Base-by-base conservation (phyloP, 1,140 invertebrate genomes). In the Plodia interpunctella region DNA sequence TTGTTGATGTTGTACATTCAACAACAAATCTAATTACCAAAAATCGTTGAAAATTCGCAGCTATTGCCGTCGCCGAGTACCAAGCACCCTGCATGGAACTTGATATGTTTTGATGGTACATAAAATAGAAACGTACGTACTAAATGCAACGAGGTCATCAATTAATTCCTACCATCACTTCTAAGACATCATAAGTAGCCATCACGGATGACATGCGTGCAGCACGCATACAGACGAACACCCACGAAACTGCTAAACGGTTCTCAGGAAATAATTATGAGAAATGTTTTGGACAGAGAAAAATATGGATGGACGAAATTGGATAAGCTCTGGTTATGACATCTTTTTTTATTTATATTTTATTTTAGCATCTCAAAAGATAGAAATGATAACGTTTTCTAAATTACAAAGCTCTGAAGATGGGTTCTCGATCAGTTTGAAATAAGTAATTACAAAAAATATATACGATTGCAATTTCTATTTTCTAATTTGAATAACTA, bases 161-260 rank as follows among this genome's bases (percentile, higher is more conserved):
- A 44, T 44, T 44, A 44, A 15, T 15, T 44, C 10, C 38, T 44
- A 44, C 38, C 38, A 17, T 44, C 38, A 44, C 38, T 44, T 44
- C 38, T 44, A 44, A 44, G 38, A 44, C 38, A 15, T 44, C 38
- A 44, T 44, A 44, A 44, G 38, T 44, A 44, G 38, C 38, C 38
- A 44, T 44, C n/a, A 15, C 13, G 13, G 38, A 10, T 49, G 38
- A 38, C 30, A 50, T 52, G 63, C 65, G 66, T 66, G 63, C 44
- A 21, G 30, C 68, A 70, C 69, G 70, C 55, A 69, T 35, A 55
- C 57, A 55, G n/a, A n/a, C n/a, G n/a, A 64, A 62, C 63, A 69
- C 66, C 66, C 62, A 68, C 60, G 58, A 44, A 63, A 62, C 20
- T n/a, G 51, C 51, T 28, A 56, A 32, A 35, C 49, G 53, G 49